Evolutionary conservation across 2,888 invertebrate genomes (phyloP).

Genomic region (Myopa tessellatipennis): DNA sequence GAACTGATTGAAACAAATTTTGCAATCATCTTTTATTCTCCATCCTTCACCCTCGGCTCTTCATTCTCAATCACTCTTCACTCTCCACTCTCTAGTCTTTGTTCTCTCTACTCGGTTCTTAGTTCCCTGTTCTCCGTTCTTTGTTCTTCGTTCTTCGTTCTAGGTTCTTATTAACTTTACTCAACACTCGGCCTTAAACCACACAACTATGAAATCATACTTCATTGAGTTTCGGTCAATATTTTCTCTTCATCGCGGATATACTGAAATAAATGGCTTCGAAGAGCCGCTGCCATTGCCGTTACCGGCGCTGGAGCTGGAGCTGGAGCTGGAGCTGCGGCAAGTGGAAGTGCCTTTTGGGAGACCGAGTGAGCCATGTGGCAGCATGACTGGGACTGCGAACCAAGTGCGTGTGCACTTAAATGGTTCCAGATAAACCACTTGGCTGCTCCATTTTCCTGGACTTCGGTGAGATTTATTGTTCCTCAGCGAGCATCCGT

Average conservation of each 20-base stretch:
- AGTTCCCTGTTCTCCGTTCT: neutral
- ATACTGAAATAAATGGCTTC: neutral
- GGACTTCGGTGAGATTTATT: conserved; percentile 24
- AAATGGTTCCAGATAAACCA: conserved; percentile 17
- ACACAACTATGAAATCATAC: neutral
- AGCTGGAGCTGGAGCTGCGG: neutral
- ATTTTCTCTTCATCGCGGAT: neutral
- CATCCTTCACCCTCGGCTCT: neutral
- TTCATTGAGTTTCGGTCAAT: neutral
- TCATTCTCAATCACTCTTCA: neutral
- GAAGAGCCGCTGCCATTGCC: neutral
- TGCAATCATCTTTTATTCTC: neutral
- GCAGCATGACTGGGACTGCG: neutral
- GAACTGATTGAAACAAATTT: neutral
- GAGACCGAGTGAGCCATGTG: neutral
- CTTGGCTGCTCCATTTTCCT: neutral
- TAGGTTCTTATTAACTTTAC: neutral
- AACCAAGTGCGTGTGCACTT: neutral
- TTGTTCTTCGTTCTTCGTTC: neutral
- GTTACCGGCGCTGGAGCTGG: neutral
- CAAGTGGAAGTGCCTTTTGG: neutral
- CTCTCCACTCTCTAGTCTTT: neutral
- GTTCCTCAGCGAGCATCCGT: conserved; percentile 10
- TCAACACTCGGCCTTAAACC: neutral
- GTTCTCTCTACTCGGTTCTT: neutral